Evolutionary conservation across 1,140 invertebrate species (phyloP), one percentile per base, ranked within the genome.

Genomic region (Chelonus insularis): DNA sequence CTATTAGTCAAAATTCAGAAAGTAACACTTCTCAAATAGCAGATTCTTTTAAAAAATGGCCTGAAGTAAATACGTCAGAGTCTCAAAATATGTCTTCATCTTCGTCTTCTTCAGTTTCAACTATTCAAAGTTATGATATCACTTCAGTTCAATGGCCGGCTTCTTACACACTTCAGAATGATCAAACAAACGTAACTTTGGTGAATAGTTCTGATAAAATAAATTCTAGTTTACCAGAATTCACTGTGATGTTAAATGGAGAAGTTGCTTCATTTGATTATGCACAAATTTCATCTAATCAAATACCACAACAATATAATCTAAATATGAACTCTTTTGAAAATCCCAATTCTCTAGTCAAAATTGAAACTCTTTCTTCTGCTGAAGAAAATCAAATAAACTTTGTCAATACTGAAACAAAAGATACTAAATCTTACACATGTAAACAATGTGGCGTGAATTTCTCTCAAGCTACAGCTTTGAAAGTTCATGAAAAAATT

Each of bases 201-300:
- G 51, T 65, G 0, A 69, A 51, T 56, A 57, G 70, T 2, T 54
- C 68, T 8, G 76, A 76, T 0, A 77, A 80, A 63, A 64, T 77
- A 4, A 72, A 75, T 37, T 2, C 3, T 11, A 67, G 71, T 4
- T 36, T 80, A 9, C 75, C 75, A 36, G 77, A 80, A 39, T 80
- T 79, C 32, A 68, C 75, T 1, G 75, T 81, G 3, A 68, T 81
- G 60, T 71, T 74, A 1, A 79, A 77, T 55, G 77, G 72, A 1
- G 78, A 80, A 58, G 71, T 81, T 1, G 52, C 77, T 0, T 74
- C 79, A 43, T 75, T 82, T 23, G 74, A 81, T 37, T 80, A 77
- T 57, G 39, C 58, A 2, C 56, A 67, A 73, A 67, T 62, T 36
- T 56, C 4, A 62, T 73, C 14, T 16, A 68, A 64, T 60, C 63